Conservation (phyloP, 2,888 invertebrate genomes). For the Pheosia tremula region DNA sequence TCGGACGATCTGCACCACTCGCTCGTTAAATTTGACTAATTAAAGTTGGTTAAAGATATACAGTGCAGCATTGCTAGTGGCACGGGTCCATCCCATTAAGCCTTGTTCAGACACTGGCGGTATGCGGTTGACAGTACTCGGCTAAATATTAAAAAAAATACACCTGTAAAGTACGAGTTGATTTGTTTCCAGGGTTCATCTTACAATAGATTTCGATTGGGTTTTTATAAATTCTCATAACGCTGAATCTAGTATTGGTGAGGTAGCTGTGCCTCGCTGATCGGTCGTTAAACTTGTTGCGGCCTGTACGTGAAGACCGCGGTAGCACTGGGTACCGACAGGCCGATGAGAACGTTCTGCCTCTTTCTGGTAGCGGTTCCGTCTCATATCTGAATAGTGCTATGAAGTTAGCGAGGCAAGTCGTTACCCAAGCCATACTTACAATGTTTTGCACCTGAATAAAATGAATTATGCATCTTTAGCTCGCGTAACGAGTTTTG, state of each 20-base stretch:
- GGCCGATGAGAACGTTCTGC: no score
- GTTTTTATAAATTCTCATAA: no score
- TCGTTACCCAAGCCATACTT: slow-evolving; percentile 30
- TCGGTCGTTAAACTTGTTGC: no score
- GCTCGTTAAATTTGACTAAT: not conserved
- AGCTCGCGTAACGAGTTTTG: slow-evolving; percentile 21
- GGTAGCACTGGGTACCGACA: no score
- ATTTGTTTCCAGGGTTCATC: no score
- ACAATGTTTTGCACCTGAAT: slow-evolving; percentile 27
- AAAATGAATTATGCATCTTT: slow-evolving; percentile 33
- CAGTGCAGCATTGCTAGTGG: not conserved
- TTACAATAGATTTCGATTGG: no score
- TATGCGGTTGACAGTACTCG: not conserved
- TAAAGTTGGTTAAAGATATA: not conserved
- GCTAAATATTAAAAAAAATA: no score
- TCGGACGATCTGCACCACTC: not conserved
- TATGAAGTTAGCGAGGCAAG: slow-evolving; percentile 17
- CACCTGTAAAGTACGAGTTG: no score
- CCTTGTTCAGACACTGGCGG: not conserved
- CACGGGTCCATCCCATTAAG: not conserved
- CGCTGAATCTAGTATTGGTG: no score
- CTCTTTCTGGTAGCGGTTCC: not conserved
- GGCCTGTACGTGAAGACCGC: no score
- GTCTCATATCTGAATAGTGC: not conserved
- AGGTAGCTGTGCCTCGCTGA: no score